Evolutionary conservation across 1,140 invertebrate species (phyloP).

Genomic region (Episyrphus balteatus): DNA sequence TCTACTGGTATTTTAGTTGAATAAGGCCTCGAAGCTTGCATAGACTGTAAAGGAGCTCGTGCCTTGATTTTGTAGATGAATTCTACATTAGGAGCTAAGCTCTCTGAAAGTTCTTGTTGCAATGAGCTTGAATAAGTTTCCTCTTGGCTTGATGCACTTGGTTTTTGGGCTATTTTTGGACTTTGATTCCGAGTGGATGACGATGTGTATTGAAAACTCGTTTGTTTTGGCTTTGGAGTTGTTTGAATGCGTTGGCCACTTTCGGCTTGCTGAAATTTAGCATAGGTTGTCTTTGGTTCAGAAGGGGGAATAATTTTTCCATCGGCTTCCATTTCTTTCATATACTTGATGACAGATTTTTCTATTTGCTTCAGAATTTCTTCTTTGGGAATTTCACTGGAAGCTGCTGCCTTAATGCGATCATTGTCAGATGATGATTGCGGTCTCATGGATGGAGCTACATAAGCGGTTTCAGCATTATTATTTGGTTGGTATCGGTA

Average conservation of each 20-base stretch:
- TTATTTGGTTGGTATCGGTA: conserved; percentile 5
- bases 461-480: no score
- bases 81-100: conserved; percentile 24
- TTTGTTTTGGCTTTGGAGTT: conserved; percentile 2
- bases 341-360: conserved; percentile 32
- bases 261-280: conserved; percentile 9
- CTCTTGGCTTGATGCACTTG: background rate
- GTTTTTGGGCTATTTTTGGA: conserved; percentile 16
- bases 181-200: conserved; percentile 26
- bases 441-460: background rate
- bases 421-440: conserved; percentile 23
- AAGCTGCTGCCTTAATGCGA: conserved; percentile 26
- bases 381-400: conserved; percentile 33
- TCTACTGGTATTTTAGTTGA: conserved; percentile 22
- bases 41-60: conserved; percentile 27
- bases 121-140: background rate
- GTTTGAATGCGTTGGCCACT: no score
- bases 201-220: conserved; percentile 12
- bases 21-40: conserved; percentile 29
- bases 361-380: conserved; percentile 36
- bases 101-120: background rate
- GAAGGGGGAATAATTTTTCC: conserved; percentile 29
- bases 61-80: conserved; percentile 35
- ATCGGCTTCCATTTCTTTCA: conserved; percentile 33
- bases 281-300: conserved; percentile 22